Conservation (phyloP, 2,797 vertebrate genomes). For the Premnoplex brunnescens region DNA sequence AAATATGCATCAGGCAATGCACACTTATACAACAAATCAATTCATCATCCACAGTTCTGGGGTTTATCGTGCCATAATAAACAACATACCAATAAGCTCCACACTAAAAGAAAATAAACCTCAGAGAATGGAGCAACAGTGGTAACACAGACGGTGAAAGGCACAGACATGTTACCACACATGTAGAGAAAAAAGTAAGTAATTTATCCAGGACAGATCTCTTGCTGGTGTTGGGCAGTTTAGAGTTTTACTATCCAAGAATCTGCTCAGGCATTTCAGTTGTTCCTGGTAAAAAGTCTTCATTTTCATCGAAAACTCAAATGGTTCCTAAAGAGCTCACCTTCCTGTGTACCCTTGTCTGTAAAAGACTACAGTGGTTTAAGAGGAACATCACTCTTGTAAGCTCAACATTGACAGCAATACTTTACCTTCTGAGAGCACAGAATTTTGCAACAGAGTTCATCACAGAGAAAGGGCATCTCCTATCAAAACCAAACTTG, state of each 20-base stretch:
- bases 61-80: background rate
- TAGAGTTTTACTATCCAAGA: background rate
- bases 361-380: background rate
- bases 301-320: background rate
- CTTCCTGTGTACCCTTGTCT: background rate
- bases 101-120: background rate
- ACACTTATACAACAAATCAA: background rate
- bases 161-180: background rate
- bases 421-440: background rate
- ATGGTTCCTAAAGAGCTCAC: background rate
- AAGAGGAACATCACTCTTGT: background rate
- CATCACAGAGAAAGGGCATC: background rate
- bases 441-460: background rate
- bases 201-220: background rate
- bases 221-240: background rate
- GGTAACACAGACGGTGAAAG: background rate
- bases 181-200: background rate
- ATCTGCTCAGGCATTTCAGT: background rate
- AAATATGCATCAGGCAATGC: background rate
- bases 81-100: background rate
- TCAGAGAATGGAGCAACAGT: background rate
- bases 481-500: background rate
- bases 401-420: background rate
- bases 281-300: background rate
- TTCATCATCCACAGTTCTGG: background rate